A percentile compares a stretch with the other conserved stretches of the same genome.
Evolutionary conservation across 2,113 vertebrate species (phyloP).

Genomic region (Spheniscus mendiculus): DNA sequence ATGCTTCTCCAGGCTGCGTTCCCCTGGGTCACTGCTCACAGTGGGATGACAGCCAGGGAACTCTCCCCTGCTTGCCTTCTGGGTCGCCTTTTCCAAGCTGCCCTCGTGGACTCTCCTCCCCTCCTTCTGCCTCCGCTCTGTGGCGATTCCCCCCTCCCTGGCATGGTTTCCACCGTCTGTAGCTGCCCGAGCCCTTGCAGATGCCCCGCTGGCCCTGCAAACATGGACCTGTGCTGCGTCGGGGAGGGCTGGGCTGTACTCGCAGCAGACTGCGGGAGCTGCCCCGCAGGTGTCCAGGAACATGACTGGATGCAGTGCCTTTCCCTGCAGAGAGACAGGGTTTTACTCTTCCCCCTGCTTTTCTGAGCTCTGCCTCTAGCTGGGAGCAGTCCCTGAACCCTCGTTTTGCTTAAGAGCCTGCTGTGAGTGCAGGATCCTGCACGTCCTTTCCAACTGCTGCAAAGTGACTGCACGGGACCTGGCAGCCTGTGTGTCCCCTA

Average conservation of each 20-base stretch:
- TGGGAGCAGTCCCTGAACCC: not conserved
- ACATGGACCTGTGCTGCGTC: fast-evolving
- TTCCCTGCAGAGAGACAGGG: not conserved
- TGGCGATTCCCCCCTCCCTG: too few relatives aligned
- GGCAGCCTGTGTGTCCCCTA: not conserved
- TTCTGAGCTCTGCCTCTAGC: not conserved
- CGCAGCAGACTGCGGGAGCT: not conserved
- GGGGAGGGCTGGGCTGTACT: not conserved
- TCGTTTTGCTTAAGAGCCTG: not conserved
- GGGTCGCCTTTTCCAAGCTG: not conserved
- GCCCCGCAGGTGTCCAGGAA: not conserved
- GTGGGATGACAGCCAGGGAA: not conserved
- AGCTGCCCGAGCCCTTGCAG: not conserved
- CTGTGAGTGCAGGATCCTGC: not conserved
- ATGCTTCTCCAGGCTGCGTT: not conserved
- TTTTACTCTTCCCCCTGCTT: not conserved
- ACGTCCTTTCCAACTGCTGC: not conserved
- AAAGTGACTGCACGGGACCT: not conserved
- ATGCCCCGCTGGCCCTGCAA: too few relatives aligned
- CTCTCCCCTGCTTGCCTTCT: not conserved
- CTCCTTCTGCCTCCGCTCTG: not conserved
- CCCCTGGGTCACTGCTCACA: fast-evolving
- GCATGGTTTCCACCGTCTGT: fast-evolving
- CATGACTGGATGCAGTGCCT: not conserved
- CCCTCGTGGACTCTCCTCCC: not conserved